phyloP scores from a whole-genome alignment of 1,140 invertebrate species.

The Acromyrmex charruanus region DNA sequence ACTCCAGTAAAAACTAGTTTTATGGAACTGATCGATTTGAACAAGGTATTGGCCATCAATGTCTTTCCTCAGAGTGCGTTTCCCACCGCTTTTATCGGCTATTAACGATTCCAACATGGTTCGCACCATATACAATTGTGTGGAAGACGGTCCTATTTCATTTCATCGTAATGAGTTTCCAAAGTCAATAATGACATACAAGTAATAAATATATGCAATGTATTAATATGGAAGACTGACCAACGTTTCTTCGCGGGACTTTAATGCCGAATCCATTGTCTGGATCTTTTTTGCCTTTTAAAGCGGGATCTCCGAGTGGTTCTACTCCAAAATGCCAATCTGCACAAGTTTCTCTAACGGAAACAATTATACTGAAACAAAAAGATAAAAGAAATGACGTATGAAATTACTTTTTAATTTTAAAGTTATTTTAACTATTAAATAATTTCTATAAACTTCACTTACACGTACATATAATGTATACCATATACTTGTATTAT shows the following conservation, averaged over 20 bases:
- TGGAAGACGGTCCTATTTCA: constrained; percentile 92
- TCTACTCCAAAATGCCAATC: constrained; percentile 98
- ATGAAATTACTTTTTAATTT: not conserved
- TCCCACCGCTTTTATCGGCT: constrained; percentile 98
- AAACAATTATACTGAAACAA: constrained; percentile 94
- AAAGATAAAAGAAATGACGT: not conserved
- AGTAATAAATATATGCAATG: not conserved
- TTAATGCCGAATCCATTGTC: constrained; percentile 97
- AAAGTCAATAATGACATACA: not conserved
- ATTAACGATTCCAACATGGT: constrained; percentile 99
- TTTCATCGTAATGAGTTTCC: constrained; percentile 27
- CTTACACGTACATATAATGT: not conserved
- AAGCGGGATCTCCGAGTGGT: constrained; percentile 96
- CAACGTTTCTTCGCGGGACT: constrained; percentile 97
- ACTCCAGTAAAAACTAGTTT: constrained; percentile 98
- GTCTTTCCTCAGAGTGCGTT: constrained; percentile 97
- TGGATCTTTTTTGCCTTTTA: constrained; percentile 98
- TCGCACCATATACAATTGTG: constrained; percentile 99
- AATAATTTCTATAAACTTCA: not conserved
- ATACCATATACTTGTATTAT: not conserved
- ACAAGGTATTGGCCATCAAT: constrained; percentile 97
- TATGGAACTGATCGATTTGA: constrained; percentile 98
- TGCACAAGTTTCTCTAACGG: constrained; percentile 98
- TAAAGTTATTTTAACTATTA: not conserved
- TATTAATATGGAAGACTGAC: constrained; percentile 85